Evolutionary conservation across 2,888 invertebrate genomes (phyloP).

Genomic region (Cheilosia pagana): DNA sequence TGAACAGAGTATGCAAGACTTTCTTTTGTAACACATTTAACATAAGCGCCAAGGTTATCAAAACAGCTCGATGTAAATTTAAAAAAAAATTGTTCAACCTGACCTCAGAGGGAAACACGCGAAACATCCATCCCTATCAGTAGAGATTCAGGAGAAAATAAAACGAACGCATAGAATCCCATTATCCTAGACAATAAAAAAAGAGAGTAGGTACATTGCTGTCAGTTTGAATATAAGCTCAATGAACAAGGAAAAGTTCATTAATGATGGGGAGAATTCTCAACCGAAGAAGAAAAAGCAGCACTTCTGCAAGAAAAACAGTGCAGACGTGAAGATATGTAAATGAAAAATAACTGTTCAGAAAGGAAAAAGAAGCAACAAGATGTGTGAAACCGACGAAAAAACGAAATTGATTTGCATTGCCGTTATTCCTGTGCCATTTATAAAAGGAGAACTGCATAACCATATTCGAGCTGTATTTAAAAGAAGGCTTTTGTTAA

Average conservation of each 20-base stretch:
- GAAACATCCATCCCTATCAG: slow-evolving; percentile 10
- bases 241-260: slow-evolving; percentile 9
- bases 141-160: slow-evolving; percentile 20
- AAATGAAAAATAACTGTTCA: slow-evolving; percentile 11
- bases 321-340: background rate
- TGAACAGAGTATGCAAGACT: slow-evolving; percentile 23
- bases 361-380: slow-evolving; percentile 14
- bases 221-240: slow-evolving; percentile 14
- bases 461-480: background rate
- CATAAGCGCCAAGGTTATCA: slow-evolving; percentile 20
- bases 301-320: slow-evolving; percentile 8
- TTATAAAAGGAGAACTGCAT: too few species aligned
- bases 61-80: slow-evolving; percentile 14
- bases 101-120: slow-evolving; percentile 35
- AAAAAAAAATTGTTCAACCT: slow-evolving; percentile 14
- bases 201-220: slow-evolving; percentile 24
- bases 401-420: slow-evolving; percentile 16
- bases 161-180: slow-evolving; percentile 15
- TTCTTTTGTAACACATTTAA: slow-evolving; percentile 18
- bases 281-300: slow-evolving; percentile 13
- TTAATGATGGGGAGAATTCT: background rate
- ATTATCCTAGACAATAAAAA: slow-evolving; percentile 12
- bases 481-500: too few species aligned
- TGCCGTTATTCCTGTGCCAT: slow-evolving; percentile 18
- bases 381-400: background rate